A percentile compares a stretch with the other conserved stretches of the same genome.
These are phyloP conservation scores for Notarius lentiginosus DNA, from an alignment of 2,113 vertebrate species.

Conservation along the genomic window DNA sequence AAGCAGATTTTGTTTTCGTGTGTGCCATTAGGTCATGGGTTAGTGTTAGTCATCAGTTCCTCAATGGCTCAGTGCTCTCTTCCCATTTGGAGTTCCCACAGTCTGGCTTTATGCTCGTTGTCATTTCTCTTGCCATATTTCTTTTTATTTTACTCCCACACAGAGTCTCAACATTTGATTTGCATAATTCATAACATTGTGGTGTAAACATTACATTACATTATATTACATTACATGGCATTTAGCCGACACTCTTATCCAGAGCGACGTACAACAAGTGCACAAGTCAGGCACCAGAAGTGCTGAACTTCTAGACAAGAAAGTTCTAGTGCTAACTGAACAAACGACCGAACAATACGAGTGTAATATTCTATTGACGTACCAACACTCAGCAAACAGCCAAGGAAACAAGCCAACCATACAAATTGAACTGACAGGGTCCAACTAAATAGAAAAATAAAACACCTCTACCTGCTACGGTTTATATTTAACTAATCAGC, in stretches of 20 bases:
- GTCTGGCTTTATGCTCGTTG: background rate
- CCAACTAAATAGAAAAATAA: too few species aligned
- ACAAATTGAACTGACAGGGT: too few species aligned
- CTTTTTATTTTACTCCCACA: background rate
- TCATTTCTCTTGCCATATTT: background rate
- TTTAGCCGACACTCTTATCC: too few species aligned
- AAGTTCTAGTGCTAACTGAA: too few species aligned
- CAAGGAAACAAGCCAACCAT: too few species aligned
- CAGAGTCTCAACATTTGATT: background rate
- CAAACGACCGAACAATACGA: too few species aligned
- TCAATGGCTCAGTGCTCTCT: background rate
- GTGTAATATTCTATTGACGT: too few species aligned
- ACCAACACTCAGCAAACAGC: too few species aligned
- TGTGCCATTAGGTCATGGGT: background rate
- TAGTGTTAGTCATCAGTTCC: background rate
- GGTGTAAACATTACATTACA: background rate
- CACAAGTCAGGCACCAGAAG: too few species aligned
- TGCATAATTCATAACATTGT: background rate
- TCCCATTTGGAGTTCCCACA: background rate
- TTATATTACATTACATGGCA: too few species aligned
- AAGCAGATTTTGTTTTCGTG: background rate
- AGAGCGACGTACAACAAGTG: too few species aligned
- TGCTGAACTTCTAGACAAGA: too few species aligned
- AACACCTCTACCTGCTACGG: background rate
- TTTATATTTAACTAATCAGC: background rate